Conservation (phyloP, 2,113 vertebrate genomes). For the zebrafish (Danio rerio) region DNA sequence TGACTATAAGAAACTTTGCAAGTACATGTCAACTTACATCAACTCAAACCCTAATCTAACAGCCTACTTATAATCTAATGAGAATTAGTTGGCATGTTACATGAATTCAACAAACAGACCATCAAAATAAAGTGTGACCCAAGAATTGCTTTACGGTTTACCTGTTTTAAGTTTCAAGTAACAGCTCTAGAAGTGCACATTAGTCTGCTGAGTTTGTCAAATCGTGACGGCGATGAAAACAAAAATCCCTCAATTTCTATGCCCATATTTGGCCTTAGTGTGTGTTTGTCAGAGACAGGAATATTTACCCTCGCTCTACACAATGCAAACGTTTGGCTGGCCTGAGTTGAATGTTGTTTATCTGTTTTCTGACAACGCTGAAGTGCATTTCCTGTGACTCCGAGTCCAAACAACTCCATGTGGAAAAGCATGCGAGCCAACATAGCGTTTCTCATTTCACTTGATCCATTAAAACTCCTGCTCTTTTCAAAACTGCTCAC, state of each 20-base stretch:
- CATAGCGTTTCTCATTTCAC: background rate
- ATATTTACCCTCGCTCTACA: background rate
- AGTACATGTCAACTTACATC: no score
- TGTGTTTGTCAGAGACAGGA: background rate
- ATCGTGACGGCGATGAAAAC: background rate
- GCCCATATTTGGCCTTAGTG: slow-evolving; percentile 6
- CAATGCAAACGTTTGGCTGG: background rate
- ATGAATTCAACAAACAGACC: no score
- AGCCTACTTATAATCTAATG: no score
- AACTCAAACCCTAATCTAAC: no score
- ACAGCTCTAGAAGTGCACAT: no score
- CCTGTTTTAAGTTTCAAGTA: no score
- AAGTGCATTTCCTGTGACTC: slow-evolving; percentile 17
- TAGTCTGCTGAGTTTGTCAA: background rate
- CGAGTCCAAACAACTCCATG: background rate
- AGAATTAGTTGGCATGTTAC: no score
- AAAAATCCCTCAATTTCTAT: background rate
- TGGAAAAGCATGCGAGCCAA: background rate
- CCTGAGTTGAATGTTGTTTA: slow-evolving; percentile 3
- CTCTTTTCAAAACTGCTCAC: background rate
- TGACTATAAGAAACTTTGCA: no score
- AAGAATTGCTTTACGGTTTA: no score
- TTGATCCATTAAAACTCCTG: background rate
- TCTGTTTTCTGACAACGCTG: slow-evolving; percentile 24
- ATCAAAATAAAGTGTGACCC: no score